A percentile compares a stretch with the other conserved stretches of the same genome.
These are phyloP conservation scores for Pseudorhombus dupliciocellatus DNA, from an alignment of 2,113 vertebrate species.

Conservation along the genomic window DNA sequence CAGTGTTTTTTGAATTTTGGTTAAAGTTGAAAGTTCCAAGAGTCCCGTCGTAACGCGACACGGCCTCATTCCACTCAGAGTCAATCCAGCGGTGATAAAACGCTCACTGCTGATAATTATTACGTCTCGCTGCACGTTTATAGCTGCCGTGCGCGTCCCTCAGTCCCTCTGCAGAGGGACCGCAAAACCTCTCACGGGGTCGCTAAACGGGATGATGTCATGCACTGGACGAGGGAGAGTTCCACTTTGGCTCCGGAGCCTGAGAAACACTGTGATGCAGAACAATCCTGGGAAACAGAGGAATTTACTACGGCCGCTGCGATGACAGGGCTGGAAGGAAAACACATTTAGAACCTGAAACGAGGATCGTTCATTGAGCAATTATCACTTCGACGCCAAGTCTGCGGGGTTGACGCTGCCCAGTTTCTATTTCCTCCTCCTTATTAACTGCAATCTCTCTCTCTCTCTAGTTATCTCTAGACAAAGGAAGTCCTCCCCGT, in stretches of 20 bases:
- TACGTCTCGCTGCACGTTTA: background rate
- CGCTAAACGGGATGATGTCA: constrained; percentile 55
- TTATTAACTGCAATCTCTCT: constrained; percentile 12
- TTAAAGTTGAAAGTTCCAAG: background rate
- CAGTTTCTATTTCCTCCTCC: background rate
- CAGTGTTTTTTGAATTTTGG: background rate
- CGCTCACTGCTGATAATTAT: constrained; percentile 20
- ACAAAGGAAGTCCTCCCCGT: constrained; percentile 68
- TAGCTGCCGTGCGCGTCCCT: background rate
- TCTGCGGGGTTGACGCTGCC: background rate
- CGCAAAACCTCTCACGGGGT: constrained; percentile 18
- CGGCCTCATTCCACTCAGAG: background rate
- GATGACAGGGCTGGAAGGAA: constrained; percentile 25
- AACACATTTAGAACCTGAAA: constrained; percentile 6
- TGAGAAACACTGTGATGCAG: constrained; percentile 46
- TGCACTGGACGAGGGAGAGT: constrained; percentile 21
- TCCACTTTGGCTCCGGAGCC: constrained; percentile 39
- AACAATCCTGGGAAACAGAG: constrained; percentile 73
- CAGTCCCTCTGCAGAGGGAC: background rate
- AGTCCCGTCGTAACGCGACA: background rate
- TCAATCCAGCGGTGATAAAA: constrained; percentile 18
- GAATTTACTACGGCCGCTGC: constrained; percentile 51
- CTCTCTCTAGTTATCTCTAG: constrained; percentile 53
- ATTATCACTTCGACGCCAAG: constrained; percentile 16
- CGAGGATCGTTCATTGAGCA: constrained; percentile 16